Evolutionary conservation across 2,888 invertebrate genomes (phyloP).

Genomic region (Sinohyriopsis cumingii): DNA sequence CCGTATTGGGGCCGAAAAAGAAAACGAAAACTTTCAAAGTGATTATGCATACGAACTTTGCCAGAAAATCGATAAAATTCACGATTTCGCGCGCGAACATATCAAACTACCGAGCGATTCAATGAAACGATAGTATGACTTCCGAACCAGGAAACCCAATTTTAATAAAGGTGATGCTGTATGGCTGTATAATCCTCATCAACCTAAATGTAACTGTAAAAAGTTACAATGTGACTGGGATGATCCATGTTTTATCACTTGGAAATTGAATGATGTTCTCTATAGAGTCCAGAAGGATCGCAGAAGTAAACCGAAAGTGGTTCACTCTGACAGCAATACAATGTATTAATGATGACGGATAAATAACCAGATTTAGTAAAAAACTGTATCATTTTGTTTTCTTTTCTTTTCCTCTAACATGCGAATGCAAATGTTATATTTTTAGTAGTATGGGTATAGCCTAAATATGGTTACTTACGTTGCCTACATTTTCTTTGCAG

Average conservation of each 20-base stretch:
- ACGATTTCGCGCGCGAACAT: constrained; percentile 46
- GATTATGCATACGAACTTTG: constrained; percentile 24
- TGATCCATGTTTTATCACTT: constrained; percentile 19
- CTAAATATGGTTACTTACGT: too few species aligned
- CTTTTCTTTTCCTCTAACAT: too few species aligned
- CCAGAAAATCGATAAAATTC: constrained; percentile 85
- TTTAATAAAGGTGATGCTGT: constrained; percentile 12
- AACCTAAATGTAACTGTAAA: constrained; percentile 1
- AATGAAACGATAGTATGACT: constrained; percentile 22
- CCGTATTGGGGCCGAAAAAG: neutral
- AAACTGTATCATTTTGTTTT: too few species aligned
- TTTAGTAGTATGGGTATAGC: too few species aligned
- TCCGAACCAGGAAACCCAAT: constrained; percentile 10
- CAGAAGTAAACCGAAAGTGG: too few species aligned
- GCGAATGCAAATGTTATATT: too few species aligned
- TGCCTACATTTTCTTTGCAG: too few species aligned
- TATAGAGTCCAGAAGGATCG: constrained; percentile 9
- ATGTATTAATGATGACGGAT: too few species aligned
- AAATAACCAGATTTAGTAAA: too few species aligned
- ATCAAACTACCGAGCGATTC: constrained; percentile 8
- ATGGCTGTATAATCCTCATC: constrained; percentile 29
- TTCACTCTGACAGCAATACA: too few species aligned
- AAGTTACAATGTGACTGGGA: constrained; percentile 23
- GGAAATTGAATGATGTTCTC: constrained; percentile 10
- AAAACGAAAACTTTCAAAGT: constrained; percentile 10